Evolutionary conservation across 30 jellyfish, hydroid and myxozoan species (phyloP).

Genomic region (Cassiopea andromeda): DNA sequence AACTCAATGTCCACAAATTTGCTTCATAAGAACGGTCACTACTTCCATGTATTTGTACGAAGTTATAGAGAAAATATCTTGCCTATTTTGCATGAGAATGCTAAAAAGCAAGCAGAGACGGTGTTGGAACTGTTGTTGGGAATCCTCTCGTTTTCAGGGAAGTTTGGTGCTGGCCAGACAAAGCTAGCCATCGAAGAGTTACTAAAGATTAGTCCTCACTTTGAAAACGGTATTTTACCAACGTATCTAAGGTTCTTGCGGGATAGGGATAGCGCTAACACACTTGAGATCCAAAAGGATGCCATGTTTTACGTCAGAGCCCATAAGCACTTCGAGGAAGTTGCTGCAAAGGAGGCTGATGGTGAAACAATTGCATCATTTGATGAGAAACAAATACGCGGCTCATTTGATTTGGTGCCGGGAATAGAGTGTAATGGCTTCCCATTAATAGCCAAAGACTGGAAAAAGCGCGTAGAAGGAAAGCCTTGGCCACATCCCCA

Average conservation of each 20-base stretch:
- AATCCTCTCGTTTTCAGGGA: background rate
- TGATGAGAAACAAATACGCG: conserved; percentile 1
- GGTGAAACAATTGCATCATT: background rate
- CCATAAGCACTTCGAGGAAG: conserved; percentile 11
- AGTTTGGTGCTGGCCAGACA: conserved; percentile 2
- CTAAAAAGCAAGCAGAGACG: conserved; percentile 9
- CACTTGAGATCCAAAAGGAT: background rate
- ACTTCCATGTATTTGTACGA: background rate
- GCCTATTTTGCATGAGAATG: conserved; percentile 18
- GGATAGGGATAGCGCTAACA: background rate
- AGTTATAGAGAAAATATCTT: conserved; percentile 40
- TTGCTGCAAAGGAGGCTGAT: background rate
- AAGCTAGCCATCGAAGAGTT: background rate
- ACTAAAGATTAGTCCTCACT: conserved; percentile 8
- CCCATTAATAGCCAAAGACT: conserved; percentile 13
- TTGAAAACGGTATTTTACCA: conserved; percentile 26
- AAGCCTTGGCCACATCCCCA: conserved; percentile 43
- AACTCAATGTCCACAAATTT: background rate
- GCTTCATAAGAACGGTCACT: background rate
- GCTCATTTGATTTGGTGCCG: conserved; percentile 48
- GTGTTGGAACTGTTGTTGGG: conserved; percentile 2
- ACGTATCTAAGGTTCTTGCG: conserved; percentile 12
- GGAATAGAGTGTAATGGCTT: conserved; percentile 52
- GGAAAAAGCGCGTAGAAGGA: conserved; percentile 48
- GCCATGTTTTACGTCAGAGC: background rate